phyloP scores from a whole-genome alignment of 2,797 vertebrate species.

The Channa striata region DNA sequence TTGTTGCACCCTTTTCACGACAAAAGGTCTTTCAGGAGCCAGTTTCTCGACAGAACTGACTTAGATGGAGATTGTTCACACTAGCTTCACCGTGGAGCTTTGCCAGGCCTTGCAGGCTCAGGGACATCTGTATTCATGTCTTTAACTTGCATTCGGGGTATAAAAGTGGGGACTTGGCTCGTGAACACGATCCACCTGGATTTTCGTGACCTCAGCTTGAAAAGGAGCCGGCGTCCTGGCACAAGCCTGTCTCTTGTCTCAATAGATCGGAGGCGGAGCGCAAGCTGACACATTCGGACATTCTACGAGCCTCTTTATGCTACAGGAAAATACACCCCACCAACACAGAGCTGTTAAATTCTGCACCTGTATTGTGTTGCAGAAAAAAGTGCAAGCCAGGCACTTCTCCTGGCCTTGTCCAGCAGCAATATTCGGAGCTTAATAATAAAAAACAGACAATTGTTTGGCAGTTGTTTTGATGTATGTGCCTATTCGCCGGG shows the following conservation, averaged over 20 bases:
- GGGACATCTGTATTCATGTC: slow-evolving; percentile 59
- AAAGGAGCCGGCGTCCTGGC: slow-evolving; percentile 46
- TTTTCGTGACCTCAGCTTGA: slow-evolving; percentile 56
- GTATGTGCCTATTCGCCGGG: slow-evolving; percentile 77
- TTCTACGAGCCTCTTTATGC: slow-evolving; percentile 72
- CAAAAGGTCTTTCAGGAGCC: slow-evolving; percentile 2
- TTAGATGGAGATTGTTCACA: slow-evolving; percentile 42
- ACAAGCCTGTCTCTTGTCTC: slow-evolving; percentile 42
- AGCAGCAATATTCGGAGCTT: slow-evolving; percentile 78
- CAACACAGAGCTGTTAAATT: slow-evolving; percentile 61
- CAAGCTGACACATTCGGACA: slow-evolving; percentile 66
- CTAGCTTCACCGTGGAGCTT: slow-evolving; percentile 33
- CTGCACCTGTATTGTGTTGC: slow-evolving; percentile 82
- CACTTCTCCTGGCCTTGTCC: slow-evolving; percentile 82
- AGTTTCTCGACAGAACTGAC: slow-evolving; percentile 14
- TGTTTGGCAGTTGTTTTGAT: slow-evolving; percentile 83
- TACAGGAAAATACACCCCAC: slow-evolving; percentile 46
- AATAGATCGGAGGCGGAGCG: slow-evolving; percentile 39
- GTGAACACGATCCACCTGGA: slow-evolving; percentile 68
- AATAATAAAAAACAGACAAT: slow-evolving; percentile 85
- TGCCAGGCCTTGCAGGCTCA: slow-evolving; percentile 48
- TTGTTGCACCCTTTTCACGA: slow-evolving; percentile 2
- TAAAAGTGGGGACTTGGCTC: slow-evolving; percentile 50
- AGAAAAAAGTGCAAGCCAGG: slow-evolving; percentile 73
- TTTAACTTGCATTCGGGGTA: slow-evolving; percentile 39